phyloP scores from a whole-genome alignment of 2,113 vertebrate genomes.

The Taurulus bubalis region DNA sequence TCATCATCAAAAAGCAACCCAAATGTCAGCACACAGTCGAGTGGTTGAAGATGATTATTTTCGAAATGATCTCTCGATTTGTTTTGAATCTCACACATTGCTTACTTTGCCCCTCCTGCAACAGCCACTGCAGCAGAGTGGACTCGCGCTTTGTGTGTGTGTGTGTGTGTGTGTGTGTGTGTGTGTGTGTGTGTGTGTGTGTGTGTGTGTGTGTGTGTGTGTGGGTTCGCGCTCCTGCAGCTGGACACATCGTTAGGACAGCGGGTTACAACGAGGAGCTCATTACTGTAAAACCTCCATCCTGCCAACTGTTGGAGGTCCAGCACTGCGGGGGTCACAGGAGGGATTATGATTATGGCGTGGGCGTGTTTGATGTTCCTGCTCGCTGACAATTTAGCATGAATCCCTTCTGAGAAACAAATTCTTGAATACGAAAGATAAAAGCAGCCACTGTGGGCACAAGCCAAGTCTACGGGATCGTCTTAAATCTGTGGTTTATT shows the following conservation, averaged over 20 bases:
- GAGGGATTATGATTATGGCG: background rate
- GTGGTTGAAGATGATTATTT: background rate
- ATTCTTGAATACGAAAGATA: background rate
- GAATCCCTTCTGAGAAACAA: background rate
- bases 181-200: background rate
- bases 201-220: background rate
- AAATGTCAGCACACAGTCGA: background rate
- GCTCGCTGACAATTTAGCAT: background rate
- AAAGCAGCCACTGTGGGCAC: background rate
- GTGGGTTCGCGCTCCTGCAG: background rate
- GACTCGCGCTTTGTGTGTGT: background rate
- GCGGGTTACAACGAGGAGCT: conserved; percentile 47
- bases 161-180: conserved; percentile 3
- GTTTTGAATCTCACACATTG: background rate
- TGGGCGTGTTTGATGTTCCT: background rate
- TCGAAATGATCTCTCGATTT: background rate
- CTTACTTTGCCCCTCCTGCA: background rate
- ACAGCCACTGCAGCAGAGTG: conserved; percentile 24
- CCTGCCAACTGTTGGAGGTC: background rate
- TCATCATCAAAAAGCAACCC: background rate
- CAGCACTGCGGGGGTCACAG: background rate
- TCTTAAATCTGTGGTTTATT: background rate
- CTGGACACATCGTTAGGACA: conserved; percentile 46
- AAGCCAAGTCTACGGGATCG: background rate
- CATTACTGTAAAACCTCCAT: conserved; percentile 34